Evolutionary conservation across 2,113 vertebrate genomes (phyloP), one percentile per base, ranked within the genome.

Genomic region (Romanogobio albipinnatus): DNA sequence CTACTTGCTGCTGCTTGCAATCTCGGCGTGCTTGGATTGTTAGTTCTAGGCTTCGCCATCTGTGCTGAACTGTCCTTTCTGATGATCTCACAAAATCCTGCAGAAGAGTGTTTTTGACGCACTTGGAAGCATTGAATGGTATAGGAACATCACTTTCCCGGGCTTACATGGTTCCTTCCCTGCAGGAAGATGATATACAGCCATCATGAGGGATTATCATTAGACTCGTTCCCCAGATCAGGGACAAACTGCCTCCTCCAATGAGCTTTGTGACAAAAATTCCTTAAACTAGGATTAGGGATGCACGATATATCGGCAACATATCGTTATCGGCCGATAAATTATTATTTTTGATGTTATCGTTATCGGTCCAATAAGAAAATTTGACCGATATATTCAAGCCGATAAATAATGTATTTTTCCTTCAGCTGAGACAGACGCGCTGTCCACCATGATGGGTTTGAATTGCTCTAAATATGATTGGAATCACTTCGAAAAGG

Each of bases 261-360:
- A 36, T 53, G 62, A 68, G 53, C 36, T 49, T 45, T 36, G 39
- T 73, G 59, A 73, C 22, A 71, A n/a, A 17, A 14, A n/a, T 85
- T 82, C 22, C 70, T 73, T 39, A 82, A 84, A 81, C 76, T 70
- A 75, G 77, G 33, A 15, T 76, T n/a, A n/a, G n/a, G n/a, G n/a
- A n/a, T n/a, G n/a, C n/a, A n/a, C n/a, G n/a, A n/a, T n/a, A n/a
- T n/a, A n/a, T n/a, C n/a, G n/a, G n/a, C n/a, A n/a, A n/a, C n/a
- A n/a, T n/a, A n/a, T n/a, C n/a, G n/a, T n/a, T n/a, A n/a, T n/a
- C n/a, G n/a, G n/a, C n/a, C n/a, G n/a, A n/a, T n/a, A n/a, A n/a
- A n/a, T n/a, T n/a, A n/a, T n/a, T n/a, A n/a, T n/a, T n/a, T n/a
- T n/a, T n/a, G n/a, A n/a, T n/a, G n/a, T n/a, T n/a, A n/a, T n/a